phyloP scores from a whole-genome alignment of 2,113 vertebrate genomes.

The Eretmochelys imbricata region DNA sequence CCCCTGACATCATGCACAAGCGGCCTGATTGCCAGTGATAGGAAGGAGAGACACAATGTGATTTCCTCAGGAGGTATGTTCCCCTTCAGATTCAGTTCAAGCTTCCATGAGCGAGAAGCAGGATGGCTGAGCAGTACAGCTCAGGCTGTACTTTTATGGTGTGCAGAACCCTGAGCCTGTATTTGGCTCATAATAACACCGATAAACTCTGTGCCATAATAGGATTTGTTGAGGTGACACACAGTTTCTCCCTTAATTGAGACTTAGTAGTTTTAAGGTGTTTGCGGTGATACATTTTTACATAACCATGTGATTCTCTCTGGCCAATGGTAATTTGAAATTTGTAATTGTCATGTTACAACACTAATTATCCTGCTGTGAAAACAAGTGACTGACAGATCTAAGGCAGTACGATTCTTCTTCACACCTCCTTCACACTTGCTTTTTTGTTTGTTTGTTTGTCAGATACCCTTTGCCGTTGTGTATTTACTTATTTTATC shows the following conservation, averaged over 20 bases:
- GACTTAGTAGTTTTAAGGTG: not conserved
- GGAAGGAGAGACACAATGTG: not conserved
- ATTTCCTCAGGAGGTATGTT: too few species aligned
- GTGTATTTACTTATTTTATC: not conserved
- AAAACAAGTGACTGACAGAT: not conserved
- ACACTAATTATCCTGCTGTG: not conserved
- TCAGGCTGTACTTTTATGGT: too few species aligned
- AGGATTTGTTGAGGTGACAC: not conserved
- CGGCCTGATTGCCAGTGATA: not conserved
- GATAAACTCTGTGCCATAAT: not conserved
- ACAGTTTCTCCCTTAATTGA: not conserved
- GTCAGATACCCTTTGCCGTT: not conserved
- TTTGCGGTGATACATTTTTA: not conserved
- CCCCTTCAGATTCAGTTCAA: not conserved
- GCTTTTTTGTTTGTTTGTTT: not conserved
- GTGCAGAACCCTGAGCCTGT: not conserved
- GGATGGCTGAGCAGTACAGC: too few species aligned
- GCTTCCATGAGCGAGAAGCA: not conserved
- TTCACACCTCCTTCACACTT: not conserved
- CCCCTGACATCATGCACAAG: not conserved
- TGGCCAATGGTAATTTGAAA: not conserved
- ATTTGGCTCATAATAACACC: not conserved
- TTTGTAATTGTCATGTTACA: not conserved
- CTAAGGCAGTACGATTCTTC: accelerated
- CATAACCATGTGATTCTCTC: not conserved